Evolutionary conservation across 2,797 vertebrate species (phyloP), one percentile per base, ranked within the genome.

Genomic region (Molossus alvarezi): DNA sequence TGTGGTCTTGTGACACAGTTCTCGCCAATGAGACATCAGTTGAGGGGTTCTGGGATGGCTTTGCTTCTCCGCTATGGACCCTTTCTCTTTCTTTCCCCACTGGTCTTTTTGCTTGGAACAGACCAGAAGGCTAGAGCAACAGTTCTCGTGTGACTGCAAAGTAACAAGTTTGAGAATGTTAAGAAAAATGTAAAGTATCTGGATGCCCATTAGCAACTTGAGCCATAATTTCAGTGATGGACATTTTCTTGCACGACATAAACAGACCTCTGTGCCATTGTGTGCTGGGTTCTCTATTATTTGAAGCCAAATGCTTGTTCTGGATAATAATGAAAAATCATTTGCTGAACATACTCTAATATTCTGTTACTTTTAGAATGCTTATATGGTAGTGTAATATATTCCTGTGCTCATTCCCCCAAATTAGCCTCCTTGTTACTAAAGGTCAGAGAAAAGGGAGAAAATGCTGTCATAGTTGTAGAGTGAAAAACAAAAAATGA

Each of bases 401-500:
- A 69, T 13, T 65, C 10, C 65, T 80, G 29, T 64, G 41, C 8
- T 71, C n/a, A 53, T 75, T 64, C 12, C 29, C 48, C 88, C 84
- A 91, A 20, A 55, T 87, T 83, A 83, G 23, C 33, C 29, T 88
- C 48, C 25, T 55, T 81, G 48, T 57, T 65, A 91, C 10, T 64
- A 55, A 58, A 73, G 62, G 18, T 89, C 33, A 87, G 37, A 87
- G 51, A 82, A 94, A 93, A 4, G 58, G 17, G 25, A 18, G 23
- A 12, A 79, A n/a, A 33, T 75, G 11, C 10, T 51, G 14, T 53
- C 48, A 4, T n/a, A 75, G 77, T n/a, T 55, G 9, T 51, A 79
- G 21, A 93, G 5, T 29, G 58, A 76, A 33, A 81, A 93, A 90
- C 48, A 85, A 83, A 90, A 84, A 77, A 27, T 85, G n/a, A 94